Percentiles rank a stretch among this genome's conserved stretches.
Evolutionary conservation across 2,113 vertebrate genomes (phyloP).

Genomic region (Pseudopipra pipra): DNA sequence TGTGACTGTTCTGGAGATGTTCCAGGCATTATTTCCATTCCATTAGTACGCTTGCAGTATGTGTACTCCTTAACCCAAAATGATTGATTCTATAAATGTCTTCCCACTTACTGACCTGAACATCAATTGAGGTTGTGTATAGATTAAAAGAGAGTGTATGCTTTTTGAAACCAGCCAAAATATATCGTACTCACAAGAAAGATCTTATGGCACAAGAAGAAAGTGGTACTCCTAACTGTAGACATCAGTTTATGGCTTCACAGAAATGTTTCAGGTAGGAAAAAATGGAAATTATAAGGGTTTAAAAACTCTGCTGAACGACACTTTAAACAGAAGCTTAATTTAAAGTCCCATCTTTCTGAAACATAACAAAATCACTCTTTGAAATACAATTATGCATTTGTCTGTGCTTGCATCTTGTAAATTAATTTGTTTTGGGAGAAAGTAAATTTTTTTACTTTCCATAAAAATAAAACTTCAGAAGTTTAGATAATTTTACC

Average conservation of each 20-base stretch:
- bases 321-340: not conserved
- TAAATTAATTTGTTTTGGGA: slow-evolving; percentile 24
- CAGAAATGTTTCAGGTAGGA: not conserved
- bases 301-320: not conserved
- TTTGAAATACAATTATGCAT: slow-evolving; percentile 21
- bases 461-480: slow-evolving; percentile 8
- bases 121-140: slow-evolving; percentile 73
- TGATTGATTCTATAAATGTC: slow-evolving; percentile 79
- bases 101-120: slow-evolving; percentile 74
- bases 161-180: slow-evolving; percentile 65
- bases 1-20: slow-evolving; percentile 68
- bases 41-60: slow-evolving; percentile 75
- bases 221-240: not conserved
- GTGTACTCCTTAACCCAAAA: slow-evolving; percentile 75
- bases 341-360: not conserved
- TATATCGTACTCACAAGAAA: slow-evolving; percentile 46
- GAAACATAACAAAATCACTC: not conserved
- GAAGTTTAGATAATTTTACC: not conserved
- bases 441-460: not conserved
- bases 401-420: not conserved
- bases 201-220: slow-evolving; percentile 2
- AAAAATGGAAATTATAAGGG: not conserved
- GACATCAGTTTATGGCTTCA: not conserved
- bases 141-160: slow-evolving; percentile 69
- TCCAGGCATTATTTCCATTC: slow-evolving; percentile 80